A percentile compares a stretch with the other conserved stretches of the same genome.
phyloP scores from a whole-genome alignment of 1,140 invertebrate genomes.

The Rhagoletis pomonella region DNA sequence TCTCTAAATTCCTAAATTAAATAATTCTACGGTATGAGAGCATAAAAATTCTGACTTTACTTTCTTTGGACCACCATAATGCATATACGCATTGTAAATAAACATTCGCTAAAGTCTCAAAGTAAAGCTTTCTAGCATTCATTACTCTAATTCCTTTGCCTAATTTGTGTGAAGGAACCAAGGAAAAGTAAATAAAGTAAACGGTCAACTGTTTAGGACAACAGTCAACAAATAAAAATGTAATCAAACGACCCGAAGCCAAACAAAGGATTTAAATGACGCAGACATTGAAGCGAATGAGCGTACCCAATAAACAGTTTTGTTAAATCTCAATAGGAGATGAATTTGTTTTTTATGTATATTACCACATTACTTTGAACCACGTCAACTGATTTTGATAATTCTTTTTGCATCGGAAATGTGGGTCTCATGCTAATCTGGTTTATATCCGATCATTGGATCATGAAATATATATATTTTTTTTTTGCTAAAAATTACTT shows the following conservation, averaged over 20 bases:
- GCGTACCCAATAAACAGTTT: neutral
- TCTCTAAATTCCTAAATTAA: too few relatives aligned
- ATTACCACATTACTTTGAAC: too few relatives aligned
- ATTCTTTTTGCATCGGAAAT: too few relatives aligned
- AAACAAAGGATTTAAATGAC: neutral
- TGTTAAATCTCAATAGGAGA: neutral
- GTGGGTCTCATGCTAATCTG: too few relatives aligned
- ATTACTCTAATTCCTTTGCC: neutral
- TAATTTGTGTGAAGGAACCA: slow-evolving; percentile 18
- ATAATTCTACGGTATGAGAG: too few relatives aligned
- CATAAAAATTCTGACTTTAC: too few relatives aligned
- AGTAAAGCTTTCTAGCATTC: neutral
- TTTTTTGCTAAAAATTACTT: too few relatives aligned
- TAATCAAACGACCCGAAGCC: neutral
- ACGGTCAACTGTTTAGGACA: neutral
- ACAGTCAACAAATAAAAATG: slow-evolving; percentile 32
- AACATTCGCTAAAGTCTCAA: neutral
- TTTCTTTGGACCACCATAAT: too few relatives aligned
- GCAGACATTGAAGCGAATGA: neutral
- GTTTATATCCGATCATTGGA: too few relatives aligned
- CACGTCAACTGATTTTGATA: too few relatives aligned
- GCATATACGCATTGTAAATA: neutral
- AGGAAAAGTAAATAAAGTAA: slow-evolving; percentile 23
- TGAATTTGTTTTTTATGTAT: too few relatives aligned
- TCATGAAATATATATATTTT: too few relatives aligned